phyloP scores from a whole-genome alignment of 2,888 invertebrate genomes.

The Seira musarum region DNA sequence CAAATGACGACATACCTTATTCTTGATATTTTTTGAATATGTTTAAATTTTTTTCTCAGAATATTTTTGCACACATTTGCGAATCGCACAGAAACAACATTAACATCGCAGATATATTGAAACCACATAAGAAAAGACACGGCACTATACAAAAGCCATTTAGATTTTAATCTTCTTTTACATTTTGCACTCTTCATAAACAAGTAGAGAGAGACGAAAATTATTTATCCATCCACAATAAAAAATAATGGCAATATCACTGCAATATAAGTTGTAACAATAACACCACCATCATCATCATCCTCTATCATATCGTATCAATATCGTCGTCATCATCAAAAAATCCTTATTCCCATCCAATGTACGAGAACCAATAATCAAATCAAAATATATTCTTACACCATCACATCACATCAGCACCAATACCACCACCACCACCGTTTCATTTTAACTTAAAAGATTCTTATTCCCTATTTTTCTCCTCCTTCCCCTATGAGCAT shows the following conservation, averaged over 20 bases:
- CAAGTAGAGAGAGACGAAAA: too few relatives aligned
- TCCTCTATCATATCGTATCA: not conserved
- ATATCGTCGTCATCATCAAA: not conserved
- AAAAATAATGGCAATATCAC: not conserved
- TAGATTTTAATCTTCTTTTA: not conserved
- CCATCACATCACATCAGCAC: not conserved
- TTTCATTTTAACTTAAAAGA: slow-evolving; percentile 17
- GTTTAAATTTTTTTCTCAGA: too few relatives aligned
- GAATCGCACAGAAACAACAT: not conserved
- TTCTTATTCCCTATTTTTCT: slow-evolving; percentile 13
- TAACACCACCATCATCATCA: too few relatives aligned
- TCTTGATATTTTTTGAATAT: too few relatives aligned
- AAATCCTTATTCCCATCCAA: not conserved
- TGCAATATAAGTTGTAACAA: not conserved
- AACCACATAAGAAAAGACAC: slow-evolving; percentile 21
- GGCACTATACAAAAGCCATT: not conserved
- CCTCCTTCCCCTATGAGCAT: too few relatives aligned
- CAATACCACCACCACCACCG: not conserved
- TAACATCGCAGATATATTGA: too few relatives aligned
- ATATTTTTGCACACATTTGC: slow-evolving; percentile 18
- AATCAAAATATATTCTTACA: slow-evolving; percentile 15
- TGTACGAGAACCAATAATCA: slow-evolving; percentile 11
- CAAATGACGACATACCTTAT: too few relatives aligned
- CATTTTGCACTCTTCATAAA: not conserved
- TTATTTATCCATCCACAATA: not conserved